Conservation (phyloP, 1,140 invertebrate species). For the Bombus confusus region DNA sequence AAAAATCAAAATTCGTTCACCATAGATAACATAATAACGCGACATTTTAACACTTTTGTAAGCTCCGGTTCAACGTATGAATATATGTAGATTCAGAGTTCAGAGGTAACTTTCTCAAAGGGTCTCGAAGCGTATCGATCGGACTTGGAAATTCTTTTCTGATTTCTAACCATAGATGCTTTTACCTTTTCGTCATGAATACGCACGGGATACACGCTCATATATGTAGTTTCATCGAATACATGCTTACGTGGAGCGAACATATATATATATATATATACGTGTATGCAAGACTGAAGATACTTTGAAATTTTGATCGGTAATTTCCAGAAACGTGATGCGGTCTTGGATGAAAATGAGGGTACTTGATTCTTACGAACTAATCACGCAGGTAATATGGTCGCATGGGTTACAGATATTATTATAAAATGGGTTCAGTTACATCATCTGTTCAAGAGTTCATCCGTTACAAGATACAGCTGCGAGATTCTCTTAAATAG, state of each 20-base stretch:
- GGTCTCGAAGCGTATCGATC: constrained; percentile 16
- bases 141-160: constrained; percentile 22
- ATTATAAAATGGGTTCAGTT: too few species aligned
- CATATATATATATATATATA: too few species aligned
- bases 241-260: neutral
- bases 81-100: neutral
- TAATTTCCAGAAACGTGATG: neutral
- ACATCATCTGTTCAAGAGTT: too few species aligned
- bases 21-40: neutral
- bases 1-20: too few species aligned
- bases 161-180: neutral
- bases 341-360: too few species aligned
- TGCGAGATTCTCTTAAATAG: too few species aligned
- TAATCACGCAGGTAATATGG: too few species aligned
- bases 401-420: too few species aligned
- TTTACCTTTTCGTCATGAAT: neutral
- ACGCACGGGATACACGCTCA: neutral
- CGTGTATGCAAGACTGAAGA: neutral
- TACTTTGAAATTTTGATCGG: neutral
- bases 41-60: constrained; percentile 3
- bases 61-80: neutral
- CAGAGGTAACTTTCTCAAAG: constrained; percentile 24
- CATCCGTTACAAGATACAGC: too few species aligned
- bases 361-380: too few species aligned
- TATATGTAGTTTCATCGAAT: too few species aligned